Percentiles rank a stretch among this genome's conserved stretches.
phyloP scores from a whole-genome alignment of 2,797 vertebrate genomes.

The Paratrypauchen microcephalus region DNA sequence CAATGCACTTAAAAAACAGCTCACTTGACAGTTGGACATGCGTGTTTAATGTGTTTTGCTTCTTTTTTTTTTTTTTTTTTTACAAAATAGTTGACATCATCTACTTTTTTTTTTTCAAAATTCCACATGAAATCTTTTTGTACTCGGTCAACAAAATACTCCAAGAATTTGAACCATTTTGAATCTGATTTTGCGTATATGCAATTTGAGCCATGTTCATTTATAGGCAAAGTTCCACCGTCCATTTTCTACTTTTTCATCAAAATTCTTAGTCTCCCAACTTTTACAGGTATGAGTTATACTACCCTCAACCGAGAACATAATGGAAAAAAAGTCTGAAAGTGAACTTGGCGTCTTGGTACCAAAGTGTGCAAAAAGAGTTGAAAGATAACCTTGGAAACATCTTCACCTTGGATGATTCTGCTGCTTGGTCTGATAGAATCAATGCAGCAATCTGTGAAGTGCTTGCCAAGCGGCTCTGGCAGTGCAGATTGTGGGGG shows the following conservation, averaged over 20 bases:
- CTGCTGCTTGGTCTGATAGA: slow-evolving; percentile 14
- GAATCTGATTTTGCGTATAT: too few species aligned
- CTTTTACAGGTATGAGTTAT: background rate
- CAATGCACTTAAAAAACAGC: too few species aligned
- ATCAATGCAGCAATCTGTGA: slow-evolving; percentile 42
- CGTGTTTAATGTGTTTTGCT: too few species aligned
- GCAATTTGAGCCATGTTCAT: background rate
- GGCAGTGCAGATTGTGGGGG: slow-evolving; percentile 24
- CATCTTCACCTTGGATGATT: slow-evolving; percentile 27
- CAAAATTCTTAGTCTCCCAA: background rate
- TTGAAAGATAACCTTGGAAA: slow-evolving; percentile 29
- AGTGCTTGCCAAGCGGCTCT: slow-evolving; percentile 24
- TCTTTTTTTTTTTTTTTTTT: too few species aligned
- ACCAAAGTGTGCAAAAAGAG: slow-evolving; percentile 8
- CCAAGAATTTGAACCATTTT: too few species aligned
- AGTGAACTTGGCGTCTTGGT: slow-evolving; percentile 8
- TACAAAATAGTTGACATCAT: too few species aligned
- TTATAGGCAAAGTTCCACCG: too few species aligned
- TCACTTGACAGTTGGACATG: too few species aligned
- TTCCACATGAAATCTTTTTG: background rate
- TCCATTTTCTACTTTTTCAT: background rate
- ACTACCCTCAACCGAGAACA: background rate
- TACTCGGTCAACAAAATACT: background rate
- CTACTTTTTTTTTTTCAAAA: background rate
- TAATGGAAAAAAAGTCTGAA: background rate